These are phyloP conservation scores for Petrocephalus schoutedeni DNA, from an alignment of 2,797 vertebrate genomes.

Conservation along the genomic window DNA sequence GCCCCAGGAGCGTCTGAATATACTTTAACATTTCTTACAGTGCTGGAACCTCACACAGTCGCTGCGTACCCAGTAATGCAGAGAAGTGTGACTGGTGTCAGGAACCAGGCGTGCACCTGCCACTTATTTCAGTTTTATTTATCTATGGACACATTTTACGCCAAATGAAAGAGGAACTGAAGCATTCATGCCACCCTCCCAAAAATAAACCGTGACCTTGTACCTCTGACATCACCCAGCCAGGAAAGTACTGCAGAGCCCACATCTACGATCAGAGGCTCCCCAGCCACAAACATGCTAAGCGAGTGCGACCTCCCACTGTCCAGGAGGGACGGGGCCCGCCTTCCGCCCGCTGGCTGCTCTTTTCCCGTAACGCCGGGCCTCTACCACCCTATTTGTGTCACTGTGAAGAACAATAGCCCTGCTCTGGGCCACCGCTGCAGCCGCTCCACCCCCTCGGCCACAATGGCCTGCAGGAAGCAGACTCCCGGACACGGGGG, in stretches of 20 bases:
- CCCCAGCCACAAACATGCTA: not conserved
- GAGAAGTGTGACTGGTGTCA: not conserved
- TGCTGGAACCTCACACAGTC: not conserved
- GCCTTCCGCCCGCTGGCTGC: not conserved
- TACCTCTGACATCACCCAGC: not conserved
- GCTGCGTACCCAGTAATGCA: not conserved
- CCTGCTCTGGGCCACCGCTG: not conserved
- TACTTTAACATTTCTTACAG: not conserved
- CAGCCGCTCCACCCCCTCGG: not conserved
- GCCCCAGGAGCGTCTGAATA: not conserved
- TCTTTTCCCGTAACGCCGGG: constrained; percentile 8
- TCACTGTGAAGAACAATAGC: not conserved
- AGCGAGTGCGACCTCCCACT: not conserved
- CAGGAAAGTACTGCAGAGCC: not conserved
- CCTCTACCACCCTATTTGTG: not conserved
- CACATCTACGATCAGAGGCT: not conserved
- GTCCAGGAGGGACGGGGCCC: not conserved
- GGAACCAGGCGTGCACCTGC: not conserved
- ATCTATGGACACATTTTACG: not conserved
- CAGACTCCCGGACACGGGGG: not conserved
- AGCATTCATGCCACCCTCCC: not conserved
- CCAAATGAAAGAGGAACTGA: not conserved
- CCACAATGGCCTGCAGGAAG: not conserved
- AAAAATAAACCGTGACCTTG: not conserved
- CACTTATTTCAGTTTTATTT: not conserved